These are phyloP conservation scores for Erebia epiphron DNA, from an alignment of 2,888 invertebrate species.

Conservation along the genomic window DNA sequence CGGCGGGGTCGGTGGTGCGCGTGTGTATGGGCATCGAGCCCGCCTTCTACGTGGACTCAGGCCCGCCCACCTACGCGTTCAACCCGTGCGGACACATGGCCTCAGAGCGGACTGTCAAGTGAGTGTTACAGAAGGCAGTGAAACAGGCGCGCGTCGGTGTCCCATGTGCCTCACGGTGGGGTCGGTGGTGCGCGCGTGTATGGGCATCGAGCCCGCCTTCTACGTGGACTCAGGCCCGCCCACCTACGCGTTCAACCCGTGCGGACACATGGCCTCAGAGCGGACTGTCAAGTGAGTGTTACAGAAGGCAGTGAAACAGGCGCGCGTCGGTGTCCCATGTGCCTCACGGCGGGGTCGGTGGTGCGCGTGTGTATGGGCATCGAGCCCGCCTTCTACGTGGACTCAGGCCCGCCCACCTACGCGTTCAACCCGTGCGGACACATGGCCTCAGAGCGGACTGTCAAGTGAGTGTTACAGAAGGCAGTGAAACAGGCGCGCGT, in stretches of 20 bases:
- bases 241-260: constrained; percentile 98
- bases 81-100: constrained; percentile 99
- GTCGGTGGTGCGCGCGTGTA: constrained; percentile 95
- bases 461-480: constrained; percentile 91
- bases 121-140: constrained; percentile 86
- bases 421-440: constrained; percentile 99
- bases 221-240: constrained; percentile 97
- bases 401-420: constrained; percentile 95
- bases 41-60: constrained; percentile 97
- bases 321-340: constrained; percentile 96
- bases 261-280: constrained; percentile 99
- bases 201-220: constrained; percentile 99
- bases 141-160: constrained; percentile 94
- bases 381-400: constrained; percentile 98
- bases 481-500: constrained; percentile 91
- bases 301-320: constrained; percentile 90
- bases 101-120: constrained; percentile 98
- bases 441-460: constrained; percentile 99
- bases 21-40: constrained; percentile 99
- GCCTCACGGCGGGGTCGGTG: constrained; percentile 94
- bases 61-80: constrained; percentile 97
- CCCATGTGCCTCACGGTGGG: constrained; percentile 97
- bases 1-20: constrained; percentile 95
- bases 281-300: constrained; percentile 96
- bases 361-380: constrained; percentile 98